phyloP scores from a whole-genome alignment of 2,797 vertebrate genomes.

The Heteromormyrus szaboi region DNA sequence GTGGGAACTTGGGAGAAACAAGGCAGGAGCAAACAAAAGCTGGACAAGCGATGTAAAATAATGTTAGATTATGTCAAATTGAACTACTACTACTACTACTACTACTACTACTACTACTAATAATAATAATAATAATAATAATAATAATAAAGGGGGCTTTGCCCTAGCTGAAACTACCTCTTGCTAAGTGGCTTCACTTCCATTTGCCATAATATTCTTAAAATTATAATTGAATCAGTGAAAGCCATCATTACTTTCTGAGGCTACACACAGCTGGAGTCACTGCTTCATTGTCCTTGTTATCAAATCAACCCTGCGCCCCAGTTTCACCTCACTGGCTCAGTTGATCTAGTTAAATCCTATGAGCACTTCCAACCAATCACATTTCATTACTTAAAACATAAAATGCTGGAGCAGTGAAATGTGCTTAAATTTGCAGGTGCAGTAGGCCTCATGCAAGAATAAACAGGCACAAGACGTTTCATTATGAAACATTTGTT shows the following conservation, averaged over 20 bases:
- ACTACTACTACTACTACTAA: not conserved
- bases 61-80: not conserved
- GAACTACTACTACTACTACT: not conserved
- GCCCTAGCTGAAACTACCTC: not conserved
- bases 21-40: not conserved
- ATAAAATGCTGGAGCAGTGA: not conserved
- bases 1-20: not conserved
- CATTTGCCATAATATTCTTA: not conserved
- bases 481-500: not conserved
- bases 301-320: not conserved
- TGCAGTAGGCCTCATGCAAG: not conserved
- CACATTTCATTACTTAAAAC: not conserved
- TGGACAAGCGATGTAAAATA: not conserved
- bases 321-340: not conserved
- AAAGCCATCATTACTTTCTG: not conserved
- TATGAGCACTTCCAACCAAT: not conserved
- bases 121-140: not conserved
- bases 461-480: not conserved
- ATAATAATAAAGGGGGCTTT: not conserved
- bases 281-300: not conserved
- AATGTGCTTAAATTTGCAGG: not conserved
- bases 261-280: not conserved
- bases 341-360: not conserved
- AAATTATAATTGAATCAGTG: not conserved
- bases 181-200: not conserved